These are phyloP conservation scores for Lepisosteus osseus DNA, from an alignment of 2,113 vertebrate species.

Conservation along the genomic window DNA sequence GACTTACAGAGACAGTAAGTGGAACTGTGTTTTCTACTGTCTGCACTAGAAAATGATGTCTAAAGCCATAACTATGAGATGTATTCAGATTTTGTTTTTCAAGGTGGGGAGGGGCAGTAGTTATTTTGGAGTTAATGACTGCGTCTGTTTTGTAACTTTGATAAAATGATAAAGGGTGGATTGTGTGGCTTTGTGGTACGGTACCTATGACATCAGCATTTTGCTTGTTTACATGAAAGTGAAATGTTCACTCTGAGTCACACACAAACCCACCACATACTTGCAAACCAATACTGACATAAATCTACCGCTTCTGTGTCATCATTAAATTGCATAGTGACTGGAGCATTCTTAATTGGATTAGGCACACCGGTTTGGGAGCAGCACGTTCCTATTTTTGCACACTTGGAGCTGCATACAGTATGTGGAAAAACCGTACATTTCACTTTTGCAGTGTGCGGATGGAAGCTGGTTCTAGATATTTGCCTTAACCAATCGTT, in stretches of 20 bases:
- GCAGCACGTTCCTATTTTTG: slow-evolving; percentile 3
- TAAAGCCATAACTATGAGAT: not conserved
- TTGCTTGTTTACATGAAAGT: slow-evolving; percentile 3
- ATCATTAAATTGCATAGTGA: slow-evolving; percentile 22
- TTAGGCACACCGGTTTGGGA: slow-evolving; percentile 23
- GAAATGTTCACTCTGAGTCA: slow-evolving; percentile 7
- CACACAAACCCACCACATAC: slow-evolving; percentile 1
- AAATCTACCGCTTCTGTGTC: slow-evolving; percentile 7
- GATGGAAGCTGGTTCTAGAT: too few relatives aligned
- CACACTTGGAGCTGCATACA: slow-evolving; percentile 20
- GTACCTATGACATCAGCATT: not conserved
- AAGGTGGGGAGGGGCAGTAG: too few relatives aligned
- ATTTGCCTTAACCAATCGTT: too few relatives aligned
- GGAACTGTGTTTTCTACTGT: not conserved
- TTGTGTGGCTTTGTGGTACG: not conserved
- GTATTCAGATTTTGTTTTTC: too few relatives aligned
- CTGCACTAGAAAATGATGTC: not conserved
- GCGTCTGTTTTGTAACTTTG: not conserved
- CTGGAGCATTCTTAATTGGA: slow-evolving; percentile 23
- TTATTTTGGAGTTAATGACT: not conserved
- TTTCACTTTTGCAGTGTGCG: not conserved
- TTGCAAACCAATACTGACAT: slow-evolving; percentile 9
- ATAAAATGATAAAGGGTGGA: not conserved
- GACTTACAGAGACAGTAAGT: slow-evolving; percentile 29
- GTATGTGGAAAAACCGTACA: not conserved